Evolutionary conservation across 2,797 vertebrate genomes (phyloP), one percentile per base, ranked within the genome.

Genomic region (Sebastes melanostomus): DNA sequence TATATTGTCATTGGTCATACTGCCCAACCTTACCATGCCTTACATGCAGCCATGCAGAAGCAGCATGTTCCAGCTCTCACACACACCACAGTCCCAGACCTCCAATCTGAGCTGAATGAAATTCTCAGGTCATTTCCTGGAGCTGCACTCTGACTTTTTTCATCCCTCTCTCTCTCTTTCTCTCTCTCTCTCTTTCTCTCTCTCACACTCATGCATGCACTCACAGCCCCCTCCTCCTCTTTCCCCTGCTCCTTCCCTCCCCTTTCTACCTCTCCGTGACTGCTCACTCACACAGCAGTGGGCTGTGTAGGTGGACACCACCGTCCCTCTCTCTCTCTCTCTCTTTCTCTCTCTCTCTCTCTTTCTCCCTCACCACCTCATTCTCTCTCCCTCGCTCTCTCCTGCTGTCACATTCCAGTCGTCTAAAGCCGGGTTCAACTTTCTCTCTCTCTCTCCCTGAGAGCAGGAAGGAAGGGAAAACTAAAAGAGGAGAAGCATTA

Each of bases 51-150:
- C 70, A 5, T 42, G 55, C 18, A n/a, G 54, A 12, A 72, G 66
- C 66, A 6, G 8, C 79, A 20, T 22, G 30, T 66, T 78, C 42
- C 10, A 30, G 27, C 60, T 78, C 30, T 58, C 13, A 56, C 65
- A 34, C 73, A 34, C 69, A 72, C 62, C 38, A 42, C 52, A 38
- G 74, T 86, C 88, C 83, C 87, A 92, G 65, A 92, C 91, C 92
- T 83, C 90, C 88, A 91, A 76, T 91, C 66, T 72, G 60, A 89
- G 79, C 80, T 92, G 72, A 94, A 90, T 89, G 91, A 96, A 95
- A 92, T 82, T 91, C 94, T 92, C 90, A 85, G 94, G 93, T 96
- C 91, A 94, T 95, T 96, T 96, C 94, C 96, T 95, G 89, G 90
- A 93, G 93, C 92, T 87, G 85, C 81, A 42, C 71, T 65, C 58